These are phyloP conservation scores for Prionailurus viverrinus DNA, from an alignment of 2,113 vertebrate genomes.

Conservation along the genomic window DNA sequence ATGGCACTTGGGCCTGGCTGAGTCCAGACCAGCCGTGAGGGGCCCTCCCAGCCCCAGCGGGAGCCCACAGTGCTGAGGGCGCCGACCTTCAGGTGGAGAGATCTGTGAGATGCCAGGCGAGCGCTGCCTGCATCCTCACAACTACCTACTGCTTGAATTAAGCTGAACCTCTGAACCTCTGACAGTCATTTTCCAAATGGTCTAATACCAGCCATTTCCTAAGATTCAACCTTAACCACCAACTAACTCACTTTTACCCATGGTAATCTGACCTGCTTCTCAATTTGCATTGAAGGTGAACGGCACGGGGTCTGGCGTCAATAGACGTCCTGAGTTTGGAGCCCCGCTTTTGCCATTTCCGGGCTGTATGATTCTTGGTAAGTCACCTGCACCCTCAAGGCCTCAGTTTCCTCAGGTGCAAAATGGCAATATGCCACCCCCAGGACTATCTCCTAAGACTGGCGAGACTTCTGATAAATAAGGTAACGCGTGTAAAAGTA, in stretches of 20 bases:
- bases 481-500: neutral
- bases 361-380: neutral
- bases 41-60: no score
- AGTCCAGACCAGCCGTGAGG: fast-evolving
- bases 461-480: neutral
- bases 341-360: neutral
- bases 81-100: fast-evolving
- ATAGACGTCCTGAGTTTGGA: fast-evolving
- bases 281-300: neutral
- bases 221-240: neutral
- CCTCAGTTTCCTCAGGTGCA: neutral
- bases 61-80: neutral
- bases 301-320: neutral
- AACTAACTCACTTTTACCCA: neutral
- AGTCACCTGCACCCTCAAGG: neutral
- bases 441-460: neutral
- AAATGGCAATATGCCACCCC: neutral
- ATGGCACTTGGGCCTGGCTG: neutral
- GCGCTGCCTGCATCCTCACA: neutral
- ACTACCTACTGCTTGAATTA: neutral
- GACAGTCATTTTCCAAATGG: neutral
- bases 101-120: neutral
- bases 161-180: neutral
- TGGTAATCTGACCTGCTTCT: neutral
- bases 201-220: neutral